Base-by-base conservation (phyloP, 2,113 vertebrate species). In the Mormoops blainvillei region DNA sequence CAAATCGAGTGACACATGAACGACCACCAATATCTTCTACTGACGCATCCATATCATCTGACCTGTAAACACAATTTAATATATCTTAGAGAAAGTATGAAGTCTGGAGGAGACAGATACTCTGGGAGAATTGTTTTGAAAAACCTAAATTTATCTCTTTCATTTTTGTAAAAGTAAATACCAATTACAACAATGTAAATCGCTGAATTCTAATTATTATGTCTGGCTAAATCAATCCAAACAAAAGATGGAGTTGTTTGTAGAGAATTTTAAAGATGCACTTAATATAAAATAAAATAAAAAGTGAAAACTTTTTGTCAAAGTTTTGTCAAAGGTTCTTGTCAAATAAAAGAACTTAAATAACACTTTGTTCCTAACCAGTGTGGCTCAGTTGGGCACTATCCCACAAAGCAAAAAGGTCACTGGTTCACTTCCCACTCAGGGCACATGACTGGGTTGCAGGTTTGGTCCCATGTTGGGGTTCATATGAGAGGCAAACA, bases 21-120 rank as follows among this genome's bases (percentile, higher is more conserved):
- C 99, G 99, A 93, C 99, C 99, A 36, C 99, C 99, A 13, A 99
- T 99, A 98, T 99, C 99, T 98, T 99, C 99, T 98, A 99, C 99
- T 0, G 99, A 99, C 1, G 99, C 99, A 73, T 99, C 99, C 99
- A 99, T 99, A 98, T 99, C 99, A 74, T 99, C 99, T 2, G 99
- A 99, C 87, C 99, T 99, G 71, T 92, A 98, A 97, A 95, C 26
- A 80, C 33, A 97, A 93, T 82, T 83, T 93, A 54, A 19, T 0
- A 56, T 31, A 61, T 48, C 48, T 85, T 81, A 91, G 38, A 81
- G 0, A 58, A 31, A 0, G 5, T 74, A 31, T 2, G 0, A 33
- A 43, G 7, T 38, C 7, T 92, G 20, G 12, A 67, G 41, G 12
- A 67, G 41, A 0, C 16, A 85, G 76, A 85, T 10, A 92, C 0